Evolutionary conservation across 2,797 vertebrate genomes (phyloP).

Genomic region (Sebastes itinus): DNA sequence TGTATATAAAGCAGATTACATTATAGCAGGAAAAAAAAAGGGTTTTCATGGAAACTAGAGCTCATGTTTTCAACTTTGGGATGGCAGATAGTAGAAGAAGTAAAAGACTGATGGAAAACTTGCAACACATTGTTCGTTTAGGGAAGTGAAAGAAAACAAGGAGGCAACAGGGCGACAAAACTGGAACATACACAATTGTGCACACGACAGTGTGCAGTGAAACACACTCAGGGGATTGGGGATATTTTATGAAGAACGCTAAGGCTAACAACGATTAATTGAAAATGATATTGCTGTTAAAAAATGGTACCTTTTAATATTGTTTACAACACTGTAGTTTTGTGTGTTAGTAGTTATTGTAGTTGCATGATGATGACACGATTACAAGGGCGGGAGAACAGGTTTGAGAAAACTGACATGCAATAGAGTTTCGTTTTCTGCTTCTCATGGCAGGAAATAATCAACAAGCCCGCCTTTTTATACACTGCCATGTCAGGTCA

Average conservation of each 20-base stretch:
- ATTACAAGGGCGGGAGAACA: constrained; percentile 53
- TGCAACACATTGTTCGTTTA: background rate
- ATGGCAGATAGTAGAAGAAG: background rate
- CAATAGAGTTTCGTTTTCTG: constrained; percentile 50
- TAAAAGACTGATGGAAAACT: background rate
- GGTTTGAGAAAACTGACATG: constrained; percentile 55
- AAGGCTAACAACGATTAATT: background rate
- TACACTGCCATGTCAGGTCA: background rate
- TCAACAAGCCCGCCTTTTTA: background rate
- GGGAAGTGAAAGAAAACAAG: constrained; percentile 19
- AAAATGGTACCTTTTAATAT: background rate
- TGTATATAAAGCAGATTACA: background rate
- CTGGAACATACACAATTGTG: background rate
- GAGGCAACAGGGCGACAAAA: background rate
- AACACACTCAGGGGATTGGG: background rate
- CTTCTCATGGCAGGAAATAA: constrained; percentile 26
- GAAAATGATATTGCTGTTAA: background rate
- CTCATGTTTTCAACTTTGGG: background rate
- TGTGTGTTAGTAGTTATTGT: constrained; percentile 5
- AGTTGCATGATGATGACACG: constrained; percentile 21
- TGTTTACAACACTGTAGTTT: background rate
- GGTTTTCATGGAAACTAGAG: background rate
- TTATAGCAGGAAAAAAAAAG: background rate
- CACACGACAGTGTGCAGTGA: background rate
- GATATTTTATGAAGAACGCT: no score